A percentile compares a stretch with the other conserved stretches of the same genome.
Evolutionary conservation across 2,113 vertebrate genomes (phyloP).

Genomic region (Talpa occidentalis): DNA sequence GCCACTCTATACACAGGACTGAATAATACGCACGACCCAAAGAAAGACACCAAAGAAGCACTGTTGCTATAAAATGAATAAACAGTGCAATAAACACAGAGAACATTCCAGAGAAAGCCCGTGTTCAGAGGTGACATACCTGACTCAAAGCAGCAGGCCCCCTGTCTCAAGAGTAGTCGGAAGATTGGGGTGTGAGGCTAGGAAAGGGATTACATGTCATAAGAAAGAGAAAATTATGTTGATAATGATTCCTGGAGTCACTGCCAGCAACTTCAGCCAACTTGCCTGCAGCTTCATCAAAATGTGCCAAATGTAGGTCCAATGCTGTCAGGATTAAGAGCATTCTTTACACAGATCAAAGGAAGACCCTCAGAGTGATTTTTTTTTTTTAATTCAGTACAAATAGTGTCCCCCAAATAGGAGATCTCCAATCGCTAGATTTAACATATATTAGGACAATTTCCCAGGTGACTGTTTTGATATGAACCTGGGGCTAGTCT

Average conservation of each 20-base stretch:
- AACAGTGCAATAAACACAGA: neutral
- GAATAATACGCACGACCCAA: neutral
- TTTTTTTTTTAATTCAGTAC: slow-evolving; percentile 12
- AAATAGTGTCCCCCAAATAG: slow-evolving; percentile 43
- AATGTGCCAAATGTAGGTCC: slow-evolving; percentile 59
- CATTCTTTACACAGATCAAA: slow-evolving; percentile 64
- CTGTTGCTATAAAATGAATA: slow-evolving; percentile 49
- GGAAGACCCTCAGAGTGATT: slow-evolving; percentile 46
- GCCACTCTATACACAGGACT: neutral
- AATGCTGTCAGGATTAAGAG: slow-evolving; percentile 58
- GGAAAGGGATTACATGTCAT: slow-evolving; percentile 74
- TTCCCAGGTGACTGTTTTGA: neutral
- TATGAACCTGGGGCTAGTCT: neutral
- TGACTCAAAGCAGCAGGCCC: slow-evolving; percentile 49
- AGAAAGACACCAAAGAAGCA: neutral
- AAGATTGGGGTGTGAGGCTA: slow-evolving; percentile 59
- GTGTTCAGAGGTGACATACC: neutral
- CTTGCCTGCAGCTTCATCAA: slow-evolving; percentile 63
- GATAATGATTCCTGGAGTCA: slow-evolving; percentile 71
- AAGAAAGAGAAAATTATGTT: slow-evolving; percentile 75
- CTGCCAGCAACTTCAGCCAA: slow-evolving; percentile 72
- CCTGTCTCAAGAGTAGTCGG: neutral
- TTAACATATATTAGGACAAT: neutral
- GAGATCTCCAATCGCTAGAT: slow-evolving; percentile 23
- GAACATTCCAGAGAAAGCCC: neutral